Conservation (phyloP, 2,797 vertebrate genomes). For the Microcaecilia unicolor region DNA sequence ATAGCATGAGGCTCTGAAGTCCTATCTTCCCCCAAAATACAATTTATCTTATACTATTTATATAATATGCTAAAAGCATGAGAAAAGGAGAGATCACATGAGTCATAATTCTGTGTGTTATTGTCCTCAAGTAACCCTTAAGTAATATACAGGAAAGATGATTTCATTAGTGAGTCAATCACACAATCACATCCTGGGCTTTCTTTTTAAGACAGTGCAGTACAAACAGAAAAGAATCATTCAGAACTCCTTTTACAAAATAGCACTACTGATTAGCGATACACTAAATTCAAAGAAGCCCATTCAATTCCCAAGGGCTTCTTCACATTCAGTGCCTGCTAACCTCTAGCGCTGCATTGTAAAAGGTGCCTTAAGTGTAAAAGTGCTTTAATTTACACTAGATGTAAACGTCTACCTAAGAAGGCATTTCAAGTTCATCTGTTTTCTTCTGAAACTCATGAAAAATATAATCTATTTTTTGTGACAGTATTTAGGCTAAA, state of each 20-base stretch:
- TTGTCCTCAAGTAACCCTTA: slow-evolving; percentile 4
- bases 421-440: slow-evolving; percentile 8
- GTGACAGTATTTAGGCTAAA: slow-evolving; percentile 3
- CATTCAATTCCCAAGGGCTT: too few species aligned
- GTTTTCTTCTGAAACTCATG: slow-evolving; percentile 6
- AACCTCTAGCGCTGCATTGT: too few species aligned
- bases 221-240: slow-evolving; percentile 11
- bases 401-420: neutral
- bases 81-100: slow-evolving; percentile 4
- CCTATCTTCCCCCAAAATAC: slow-evolving; percentile 22
- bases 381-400: slow-evolving; percentile 20
- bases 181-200: slow-evolving; percentile 2
- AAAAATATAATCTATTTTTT: slow-evolving; percentile 8
- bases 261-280: too few species aligned
- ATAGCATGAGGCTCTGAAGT: slow-evolving; percentile 15
- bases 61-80: slow-evolving; percentile 1
- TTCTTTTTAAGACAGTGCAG: slow-evolving; percentile 23
- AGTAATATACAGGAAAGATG: slow-evolving; percentile 13
- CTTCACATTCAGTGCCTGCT: too few species aligned
- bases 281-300: too few species aligned
- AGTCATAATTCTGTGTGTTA: slow-evolving; percentile 8
- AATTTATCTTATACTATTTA: slow-evolving; percentile 23
- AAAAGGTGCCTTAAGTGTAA: too few species aligned
- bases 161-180: slow-evolving; percentile 18
- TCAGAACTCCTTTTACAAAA: too few species aligned